Evolutionary conservation across 2,113 vertebrate species (phyloP), one percentile per base, ranked within the genome.

Genomic region (Lethenteron reissneri): DNA sequence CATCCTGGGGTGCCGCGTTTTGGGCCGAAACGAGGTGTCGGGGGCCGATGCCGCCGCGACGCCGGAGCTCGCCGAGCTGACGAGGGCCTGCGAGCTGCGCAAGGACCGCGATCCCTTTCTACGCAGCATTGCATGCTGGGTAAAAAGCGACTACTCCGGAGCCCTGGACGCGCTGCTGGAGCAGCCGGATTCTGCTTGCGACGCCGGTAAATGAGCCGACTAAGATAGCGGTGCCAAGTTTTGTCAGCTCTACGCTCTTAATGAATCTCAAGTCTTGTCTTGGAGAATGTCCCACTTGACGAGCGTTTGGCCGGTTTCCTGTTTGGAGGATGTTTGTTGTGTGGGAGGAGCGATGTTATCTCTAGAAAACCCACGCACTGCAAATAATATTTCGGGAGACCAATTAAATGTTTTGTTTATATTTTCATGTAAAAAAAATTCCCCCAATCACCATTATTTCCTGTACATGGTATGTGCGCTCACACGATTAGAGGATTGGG

Each of bases 61-160:
- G 41, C 41, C 41, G 41, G 41, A 41, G 41, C 41, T 41, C 5
- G 41, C 41, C 2, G 41, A 41, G 41, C 41, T 41, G 41, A 41
- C 41, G 41, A 41, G 41, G 41, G 41, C 41, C 41, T 41, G 41
- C n/a, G 25, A 68, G 64, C n/a, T 21, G n/a, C 64, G 25, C n/a
- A 68, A 68, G 69, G 90, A 96, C 77, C 83, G 88, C 11, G 92
- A 99, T 79, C 94, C 91, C 0, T 97, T 99, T 79, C 81, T 99
- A 72, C 85, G 92, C 77, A 97, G 90, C 77, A 92, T 99, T 77
- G 85, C 89, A 0, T 95, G 87, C 78, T 99, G 94, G 94, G 90
- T 94, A 78, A 86, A 90, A 85, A 97, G 96, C 78, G 88, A 97
- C 78, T 95, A 92, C 72, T 86, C 87, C 2, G 83, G 76, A 73